phyloP scores from a whole-genome alignment of 2,113 vertebrate genomes.

The Oenanthe melanoleuca region DNA sequence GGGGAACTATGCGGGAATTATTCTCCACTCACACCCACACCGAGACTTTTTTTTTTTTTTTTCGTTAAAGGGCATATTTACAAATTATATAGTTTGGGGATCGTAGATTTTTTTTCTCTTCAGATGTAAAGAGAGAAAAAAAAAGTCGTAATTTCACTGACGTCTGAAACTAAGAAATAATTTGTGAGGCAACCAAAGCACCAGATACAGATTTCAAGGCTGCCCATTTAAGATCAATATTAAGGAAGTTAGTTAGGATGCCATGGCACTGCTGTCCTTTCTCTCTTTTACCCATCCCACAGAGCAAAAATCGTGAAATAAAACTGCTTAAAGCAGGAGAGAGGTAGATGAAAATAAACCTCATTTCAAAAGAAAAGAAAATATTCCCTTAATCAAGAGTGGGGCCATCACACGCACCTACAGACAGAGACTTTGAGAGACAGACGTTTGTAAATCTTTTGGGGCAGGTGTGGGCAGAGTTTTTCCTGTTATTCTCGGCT shows the following conservation, averaged over 20 bases:
- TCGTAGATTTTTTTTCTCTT: not conserved
- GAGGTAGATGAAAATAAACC: not conserved
- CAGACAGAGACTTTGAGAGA: not conserved
- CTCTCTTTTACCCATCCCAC: not conserved
- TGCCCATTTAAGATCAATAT: not conserved
- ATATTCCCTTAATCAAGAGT: not conserved
- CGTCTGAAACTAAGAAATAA: not conserved
- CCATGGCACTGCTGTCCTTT: not conserved
- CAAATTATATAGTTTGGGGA: not conserved
- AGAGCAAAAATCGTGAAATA: not conserved
- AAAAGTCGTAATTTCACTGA: not conserved
- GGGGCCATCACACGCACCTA: not conserved
- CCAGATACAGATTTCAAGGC: not conserved
- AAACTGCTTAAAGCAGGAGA: not conserved
- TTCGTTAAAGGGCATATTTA: slow-evolving; percentile 24
- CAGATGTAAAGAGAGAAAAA: not conserved
- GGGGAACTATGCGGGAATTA: not conserved
- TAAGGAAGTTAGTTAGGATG: not conserved
- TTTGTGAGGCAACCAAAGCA: not conserved
- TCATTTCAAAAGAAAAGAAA: not conserved
- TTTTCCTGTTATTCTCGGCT: not conserved
- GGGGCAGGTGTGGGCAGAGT: not conserved
- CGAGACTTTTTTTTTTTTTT: not conserved
- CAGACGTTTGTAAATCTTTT: not conserved
- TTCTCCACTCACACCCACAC: slow-evolving; percentile 27